Evolutionary conservation across 2,888 invertebrate genomes (phyloP), one percentile per base, ranked within the genome.

Genomic region (Seladonia tumulorum): DNA sequence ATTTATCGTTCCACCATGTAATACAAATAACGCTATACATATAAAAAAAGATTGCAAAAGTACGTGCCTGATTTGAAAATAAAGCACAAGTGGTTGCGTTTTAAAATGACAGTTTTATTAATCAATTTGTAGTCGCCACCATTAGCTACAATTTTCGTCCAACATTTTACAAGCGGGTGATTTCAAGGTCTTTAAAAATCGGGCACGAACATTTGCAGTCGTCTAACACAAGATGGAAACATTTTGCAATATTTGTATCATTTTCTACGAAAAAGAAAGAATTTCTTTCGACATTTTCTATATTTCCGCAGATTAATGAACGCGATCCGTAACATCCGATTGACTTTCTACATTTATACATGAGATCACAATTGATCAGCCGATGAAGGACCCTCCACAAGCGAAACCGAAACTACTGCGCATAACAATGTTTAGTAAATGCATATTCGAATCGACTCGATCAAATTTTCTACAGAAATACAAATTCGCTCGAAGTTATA

Each of bases 391-490:
- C 35, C 18, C 39, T 68, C 39, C 35, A 39, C 68, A 22, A 39
- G 39, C 68, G 63, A 63, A 29, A 63, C 16, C 29, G 29, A 63
- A 63, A 63, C 63, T 63, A 29, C 18, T 35, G 29, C 35, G 63
- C 63, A 1, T 63, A 35, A 63, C 16, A 63, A 63, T 18, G 8
- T 18, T 29, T 8, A 35, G 14, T 63, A 18, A 63, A 45, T 14
- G 49, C 16, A 49, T n/a, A n/a, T 10, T n/a, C 8, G 73, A 29
- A n/a, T 42, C 14, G 12, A 35, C 22, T 70, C 5, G 22, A 68
- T 10, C 8, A 68, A 68, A 70, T 70, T 76, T 76, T 85, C 70
- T 83, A 89, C 22, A 82, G 88, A 89, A 86, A 82, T 88, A 88
- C 14, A 66, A 74, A 83, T 83, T 76, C 81, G 85, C 89, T 89